Percentiles rank a stretch among this genome's conserved stretches.
These are phyloP conservation scores for Nematolebias whitei DNA, from an alignment of 2,113 vertebrate genomes.

Conservation along the genomic window DNA sequence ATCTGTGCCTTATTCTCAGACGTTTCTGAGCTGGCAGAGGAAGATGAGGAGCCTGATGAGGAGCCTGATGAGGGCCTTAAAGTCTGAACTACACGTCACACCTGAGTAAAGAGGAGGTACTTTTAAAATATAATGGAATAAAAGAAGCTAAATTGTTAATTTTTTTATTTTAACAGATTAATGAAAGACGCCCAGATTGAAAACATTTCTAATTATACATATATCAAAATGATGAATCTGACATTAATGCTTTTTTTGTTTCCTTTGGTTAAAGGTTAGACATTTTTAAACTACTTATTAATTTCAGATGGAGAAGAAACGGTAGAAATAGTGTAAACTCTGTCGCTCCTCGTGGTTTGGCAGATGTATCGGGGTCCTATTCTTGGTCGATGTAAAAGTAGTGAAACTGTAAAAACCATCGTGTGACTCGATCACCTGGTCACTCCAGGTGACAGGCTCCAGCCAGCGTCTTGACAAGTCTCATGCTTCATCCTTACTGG, in stretches of 20 bases:
- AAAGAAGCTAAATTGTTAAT: slow-evolving; percentile 26
- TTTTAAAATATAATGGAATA: slow-evolving; percentile 38
- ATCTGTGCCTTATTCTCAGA: slow-evolving; percentile 37
- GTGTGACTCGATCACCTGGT: slow-evolving; percentile 16
- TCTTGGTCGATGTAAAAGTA: slow-evolving; percentile 47
- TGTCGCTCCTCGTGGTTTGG: slow-evolving; percentile 37
- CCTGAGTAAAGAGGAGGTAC: slow-evolving; percentile 75
- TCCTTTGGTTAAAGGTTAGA: slow-evolving; percentile 51
- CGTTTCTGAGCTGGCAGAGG: slow-evolving; percentile 23
- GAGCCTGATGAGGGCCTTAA: slow-evolving; percentile 30
- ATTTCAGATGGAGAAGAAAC: slow-evolving; percentile 39
- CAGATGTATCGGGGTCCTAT: slow-evolving; percentile 39
- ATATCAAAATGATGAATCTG: slow-evolving; percentile 26
- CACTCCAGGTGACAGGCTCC: slow-evolving; percentile 13
- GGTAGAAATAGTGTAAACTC: slow-evolving; percentile 54
- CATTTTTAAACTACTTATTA: slow-evolving; percentile 9
- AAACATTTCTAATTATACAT: slow-evolving; percentile 38
- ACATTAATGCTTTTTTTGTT: slow-evolving; percentile 34
- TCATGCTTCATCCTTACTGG: slow-evolving; percentile 17
- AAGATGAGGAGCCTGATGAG: slow-evolving; percentile 41
- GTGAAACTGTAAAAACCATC: slow-evolving; percentile 44
- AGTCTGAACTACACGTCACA: slow-evolving; percentile 65
- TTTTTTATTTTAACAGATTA: slow-evolving; percentile 31
- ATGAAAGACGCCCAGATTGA: slow-evolving; percentile 34
- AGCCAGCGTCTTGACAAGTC: slow-evolving; percentile 9